Evolutionary conservation across 2,797 vertebrate genomes (phyloP), one percentile per base, ranked within the genome.

Genomic region (Garrulus glandarius): DNA sequence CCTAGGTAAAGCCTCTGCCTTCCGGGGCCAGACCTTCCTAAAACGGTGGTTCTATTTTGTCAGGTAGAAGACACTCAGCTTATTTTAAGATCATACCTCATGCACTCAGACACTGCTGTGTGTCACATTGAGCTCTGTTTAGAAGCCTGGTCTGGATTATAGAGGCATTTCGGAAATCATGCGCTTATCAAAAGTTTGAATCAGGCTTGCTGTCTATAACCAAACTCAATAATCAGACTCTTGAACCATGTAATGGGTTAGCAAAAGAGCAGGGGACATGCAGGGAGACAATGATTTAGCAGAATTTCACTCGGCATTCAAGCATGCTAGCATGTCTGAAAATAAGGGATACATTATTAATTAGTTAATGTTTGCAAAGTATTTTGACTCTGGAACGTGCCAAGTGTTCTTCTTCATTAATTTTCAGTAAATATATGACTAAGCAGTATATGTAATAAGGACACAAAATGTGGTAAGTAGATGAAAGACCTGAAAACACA

Each of bases 331-430:
- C 87, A 93, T 84, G 91, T 79, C 87, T 97, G 86, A 95, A 97
- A 95, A 91, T 89, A 95, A 94, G 70, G 71, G 85, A 96, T 97
- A 80, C 84, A 97, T 97, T 97, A 97, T 97, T 96, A 97, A 97
- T 97, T 94, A 93, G 85, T 85, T 96, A 96, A 96, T 96, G 91
- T 97, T 96, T 95, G 89, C 82, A 91, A 96, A 95, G 84, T 81
- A 91, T 95, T 94, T 95, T 89, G 75, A 94, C 80, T 94, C 91
- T 64, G 70, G 53, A 90, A 95, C 7, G 20, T 77, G 83, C 87
- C 89, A 96, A 95, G 67, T 89, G 52, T 49, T 87, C 93, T 89
- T 96, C 86, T 85, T 92, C 85, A 77, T 90, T 95, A 94, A 79
- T 96, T 95, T 92, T 95, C 79, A 84, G 88, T 87, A 94, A 96